Evolutionary conservation across 2,113 vertebrate species (phyloP).

Genomic region (Micromys minutus): DNA sequence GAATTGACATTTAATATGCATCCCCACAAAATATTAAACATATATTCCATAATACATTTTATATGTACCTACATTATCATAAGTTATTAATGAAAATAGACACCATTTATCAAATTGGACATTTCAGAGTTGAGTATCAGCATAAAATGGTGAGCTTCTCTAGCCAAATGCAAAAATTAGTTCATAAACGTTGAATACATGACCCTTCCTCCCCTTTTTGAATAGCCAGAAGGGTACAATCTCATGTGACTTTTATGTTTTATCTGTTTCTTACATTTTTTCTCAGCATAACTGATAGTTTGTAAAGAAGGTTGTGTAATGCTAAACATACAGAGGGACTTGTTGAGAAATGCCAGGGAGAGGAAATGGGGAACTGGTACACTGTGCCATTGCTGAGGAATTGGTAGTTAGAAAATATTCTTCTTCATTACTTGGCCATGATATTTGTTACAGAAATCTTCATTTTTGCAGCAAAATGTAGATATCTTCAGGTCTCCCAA

Average conservation of each 20-base stretch:
- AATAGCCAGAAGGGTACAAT: not conserved
- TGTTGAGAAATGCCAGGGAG: not conserved
- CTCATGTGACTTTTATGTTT: not conserved
- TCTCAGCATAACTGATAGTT: not conserved
- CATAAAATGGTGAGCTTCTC: not conserved
- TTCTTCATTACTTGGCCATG: not conserved
- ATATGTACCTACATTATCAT: not conserved
- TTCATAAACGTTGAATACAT: not conserved
- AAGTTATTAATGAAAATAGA: not conserved
- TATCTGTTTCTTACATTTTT: not conserved
- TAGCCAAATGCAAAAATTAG: not conserved
- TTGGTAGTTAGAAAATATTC: not conserved
- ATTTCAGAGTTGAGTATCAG: not conserved
- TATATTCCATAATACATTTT: not conserved
- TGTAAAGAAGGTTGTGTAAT: not conserved
- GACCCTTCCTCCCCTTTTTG: not conserved
- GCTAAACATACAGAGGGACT: not conserved
- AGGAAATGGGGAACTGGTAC: not conserved
- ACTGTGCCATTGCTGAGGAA: not conserved
- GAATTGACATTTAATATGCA: not conserved
- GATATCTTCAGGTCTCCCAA: not conserved
- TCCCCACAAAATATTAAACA: not conserved
- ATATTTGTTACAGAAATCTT: slow-evolving; percentile 59
- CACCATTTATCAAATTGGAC: not conserved
- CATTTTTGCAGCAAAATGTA: slow-evolving; percentile 33